Evolutionary conservation across 2,888 invertebrate genomes (phyloP).

Genomic region (Buathra laborator): DNA sequence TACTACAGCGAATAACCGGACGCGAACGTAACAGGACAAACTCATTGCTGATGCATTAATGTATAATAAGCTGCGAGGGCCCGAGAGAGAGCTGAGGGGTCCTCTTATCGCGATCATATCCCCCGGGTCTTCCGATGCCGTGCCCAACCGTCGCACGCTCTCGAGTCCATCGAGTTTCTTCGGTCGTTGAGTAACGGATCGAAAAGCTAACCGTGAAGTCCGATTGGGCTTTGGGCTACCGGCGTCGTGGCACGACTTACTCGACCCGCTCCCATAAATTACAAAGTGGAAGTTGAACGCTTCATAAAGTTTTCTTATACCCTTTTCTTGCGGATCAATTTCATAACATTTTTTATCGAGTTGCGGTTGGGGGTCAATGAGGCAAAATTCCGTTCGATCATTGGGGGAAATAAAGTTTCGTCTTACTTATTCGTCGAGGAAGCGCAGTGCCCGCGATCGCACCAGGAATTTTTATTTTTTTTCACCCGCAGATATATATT

Average conservation of each 20-base stretch:
- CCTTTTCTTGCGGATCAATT: constrained; percentile 6
- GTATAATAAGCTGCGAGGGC: constrained; percentile 73
- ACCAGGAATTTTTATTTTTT: too few species aligned
- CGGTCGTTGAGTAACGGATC: constrained; percentile 77
- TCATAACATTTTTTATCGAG: too few species aligned
- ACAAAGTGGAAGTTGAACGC: constrained; percentile 58
- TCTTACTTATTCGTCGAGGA: too few species aligned
- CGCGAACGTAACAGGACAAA: constrained; percentile 76
- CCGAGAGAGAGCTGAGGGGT: constrained; percentile 46
- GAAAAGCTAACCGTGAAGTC: constrained; percentile 71
- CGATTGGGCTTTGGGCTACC: constrained; percentile 46
- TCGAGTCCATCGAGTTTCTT: constrained; percentile 63
- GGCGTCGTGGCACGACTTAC: constrained; percentile 67
- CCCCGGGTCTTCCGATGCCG: constrained; percentile 37
- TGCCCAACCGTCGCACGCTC: constrained; percentile 3
- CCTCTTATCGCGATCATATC: constrained; percentile 76
- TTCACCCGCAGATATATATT: too few species aligned
- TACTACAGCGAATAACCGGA: constrained; percentile 68
- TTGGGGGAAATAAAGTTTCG: too few species aligned
- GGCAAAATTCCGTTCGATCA: too few species aligned
- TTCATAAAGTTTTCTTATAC: constrained; percentile 22
- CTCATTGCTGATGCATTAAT: constrained; percentile 78
- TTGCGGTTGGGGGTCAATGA: too few species aligned
- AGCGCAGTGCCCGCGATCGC: too few species aligned
- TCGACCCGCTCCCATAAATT: constrained; percentile 75